A percentile compares a stretch with the other conserved stretches of the same genome.
Conservation (phyloP, 2,797 vertebrate species). For the Botia almorhae region DNA sequence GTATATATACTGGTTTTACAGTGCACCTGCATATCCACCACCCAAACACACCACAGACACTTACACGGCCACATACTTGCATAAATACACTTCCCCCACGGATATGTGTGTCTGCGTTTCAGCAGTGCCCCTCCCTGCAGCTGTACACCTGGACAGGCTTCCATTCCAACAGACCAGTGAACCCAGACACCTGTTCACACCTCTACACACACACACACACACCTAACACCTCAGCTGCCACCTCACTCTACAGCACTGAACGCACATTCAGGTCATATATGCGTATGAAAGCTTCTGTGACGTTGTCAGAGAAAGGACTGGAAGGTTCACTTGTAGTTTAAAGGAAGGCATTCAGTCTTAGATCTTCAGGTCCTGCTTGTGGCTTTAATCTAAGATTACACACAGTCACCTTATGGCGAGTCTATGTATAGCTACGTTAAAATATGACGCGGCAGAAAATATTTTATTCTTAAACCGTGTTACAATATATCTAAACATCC, state of each 20-base stretch:
- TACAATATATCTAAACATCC: background rate
- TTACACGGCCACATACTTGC: slow-evolving; percentile 52
- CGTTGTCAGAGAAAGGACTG: slow-evolving; percentile 3
- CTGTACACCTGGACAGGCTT: slow-evolving; percentile 80
- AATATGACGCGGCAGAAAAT: background rate
- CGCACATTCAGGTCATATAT: background rate
- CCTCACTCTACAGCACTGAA: slow-evolving; percentile 15
- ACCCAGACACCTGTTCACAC: slow-evolving; percentile 82
- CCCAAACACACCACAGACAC: slow-evolving; percentile 24
- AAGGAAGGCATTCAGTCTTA: slow-evolving; percentile 18
- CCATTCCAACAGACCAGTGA: slow-evolving; percentile 80
- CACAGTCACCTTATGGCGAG: background rate
- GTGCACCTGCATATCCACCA: slow-evolving; percentile 46
- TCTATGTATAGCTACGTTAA: background rate
- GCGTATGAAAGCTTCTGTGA: background rate
- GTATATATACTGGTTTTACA: background rate
- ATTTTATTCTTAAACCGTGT: background rate
- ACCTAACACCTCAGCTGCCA: slow-evolving; percentile 43
- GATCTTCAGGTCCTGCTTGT: background rate
- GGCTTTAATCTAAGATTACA: slow-evolving; percentile 17
- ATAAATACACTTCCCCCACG: slow-evolving; percentile 61
- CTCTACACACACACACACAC: slow-evolving; percentile 66
- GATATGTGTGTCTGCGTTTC: slow-evolving; percentile 55
- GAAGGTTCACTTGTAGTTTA: slow-evolving; percentile 33
- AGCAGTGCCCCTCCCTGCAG: slow-evolving; percentile 73